Base-by-base conservation (phyloP, 2,797 vertebrate genomes). In the Psittacula derbiana region DNA sequence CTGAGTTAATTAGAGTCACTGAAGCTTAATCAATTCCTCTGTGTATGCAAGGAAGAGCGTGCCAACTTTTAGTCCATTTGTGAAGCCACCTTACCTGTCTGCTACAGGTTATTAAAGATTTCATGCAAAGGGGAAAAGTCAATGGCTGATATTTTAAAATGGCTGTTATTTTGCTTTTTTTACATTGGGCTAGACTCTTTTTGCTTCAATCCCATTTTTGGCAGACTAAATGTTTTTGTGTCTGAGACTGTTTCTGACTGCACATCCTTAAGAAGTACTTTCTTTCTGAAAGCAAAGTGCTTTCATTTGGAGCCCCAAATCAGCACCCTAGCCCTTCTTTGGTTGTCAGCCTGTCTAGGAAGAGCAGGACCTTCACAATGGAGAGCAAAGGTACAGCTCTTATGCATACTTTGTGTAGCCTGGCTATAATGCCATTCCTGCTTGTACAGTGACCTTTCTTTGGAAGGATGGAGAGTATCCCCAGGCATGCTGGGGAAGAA, bases 11-110 rank as follows among this genome's bases (percentile, higher is more conserved):
- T 94, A 96, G 93, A 92, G 52, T 76, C 83, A 90, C 67, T 93
- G 95, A 96, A 95, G 93, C 95, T 94, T 94, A 94, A 96, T 94
- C 84, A 95, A 93, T 92, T 94, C 89, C 94, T 95, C 6, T 9
- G 88, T 93, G 92, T 86, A 83, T 80, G 72, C 31, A 78, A 65
- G 16, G 65, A 85, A 87, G 46, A 87, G 47, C 43, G 83, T 0
- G 20, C 46, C 82, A 86, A 94, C 43, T 89, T 93, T 71, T 30
- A 80, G 89, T 28, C 91, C 89, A 89, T 72, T 84, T 90, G 70
- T 86, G 86, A 92, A 93, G 62, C 24, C 46, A 93, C 47, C 52
- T 70, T 49, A 79, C 80, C 60, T 84, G 47, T 65, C 20, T 70
- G 28, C 36, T 60, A 60, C 25, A 81, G 66, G 53, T 83, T 90